Percentiles rank a stretch among this genome's conserved stretches.
Conservation (phyloP, 64 coral and sea anemone species). For the Orbicella faveolata region DNA sequence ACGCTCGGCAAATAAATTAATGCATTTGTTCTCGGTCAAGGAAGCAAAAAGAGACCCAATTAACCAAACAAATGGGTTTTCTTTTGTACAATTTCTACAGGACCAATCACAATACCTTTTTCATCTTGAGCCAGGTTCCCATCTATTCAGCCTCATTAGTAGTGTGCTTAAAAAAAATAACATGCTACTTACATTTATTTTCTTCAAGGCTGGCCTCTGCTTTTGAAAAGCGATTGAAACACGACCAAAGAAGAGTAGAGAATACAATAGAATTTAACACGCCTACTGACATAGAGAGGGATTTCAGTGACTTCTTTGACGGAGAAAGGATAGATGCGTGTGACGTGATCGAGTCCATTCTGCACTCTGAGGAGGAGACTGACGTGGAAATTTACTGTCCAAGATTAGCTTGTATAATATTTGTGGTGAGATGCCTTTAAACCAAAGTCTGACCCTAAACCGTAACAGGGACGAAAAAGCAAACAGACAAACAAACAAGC, state of each 20-base stretch:
- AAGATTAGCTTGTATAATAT: not conserved
- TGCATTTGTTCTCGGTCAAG: no score
- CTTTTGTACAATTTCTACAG: no score
- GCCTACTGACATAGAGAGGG: not conserved
- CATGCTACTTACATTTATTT: not conserved
- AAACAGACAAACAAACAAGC: not conserved
- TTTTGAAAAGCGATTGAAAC: conserved; percentile 2
- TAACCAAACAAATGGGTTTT: no score
- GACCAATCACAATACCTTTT: no score
- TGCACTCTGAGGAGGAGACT: not conserved
- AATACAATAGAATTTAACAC: not conserved
- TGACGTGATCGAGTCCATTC: not conserved
- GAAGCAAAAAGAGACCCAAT: no score
- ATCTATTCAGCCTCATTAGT: no score
- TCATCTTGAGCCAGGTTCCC: no score
- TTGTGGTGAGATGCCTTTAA: not conserved
- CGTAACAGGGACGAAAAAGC: not conserved
- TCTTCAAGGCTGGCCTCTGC: not conserved
- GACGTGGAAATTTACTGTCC: not conserved
- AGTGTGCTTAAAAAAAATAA: no score
- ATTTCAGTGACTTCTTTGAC: not conserved
- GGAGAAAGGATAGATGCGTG: not conserved
- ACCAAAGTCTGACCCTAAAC: not conserved
- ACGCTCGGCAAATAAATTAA: no score
- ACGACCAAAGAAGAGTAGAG: not conserved